Evolutionary conservation across 2,888 invertebrate species (phyloP).

Genomic region (Theretra japonica): DNA sequence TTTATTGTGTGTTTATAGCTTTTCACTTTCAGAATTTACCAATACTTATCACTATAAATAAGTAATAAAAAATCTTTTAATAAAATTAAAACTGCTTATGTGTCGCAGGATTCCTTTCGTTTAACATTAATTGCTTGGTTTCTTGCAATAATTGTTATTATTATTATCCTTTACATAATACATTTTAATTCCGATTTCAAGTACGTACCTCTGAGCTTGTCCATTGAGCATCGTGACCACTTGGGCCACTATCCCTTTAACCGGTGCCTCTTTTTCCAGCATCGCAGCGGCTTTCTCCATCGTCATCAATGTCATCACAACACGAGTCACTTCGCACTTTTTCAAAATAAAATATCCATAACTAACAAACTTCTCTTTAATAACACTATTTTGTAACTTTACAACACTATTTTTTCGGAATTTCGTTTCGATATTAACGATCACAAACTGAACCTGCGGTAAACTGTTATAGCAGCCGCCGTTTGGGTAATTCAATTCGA

Average conservation of each 20-base stretch:
- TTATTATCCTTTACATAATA: background rate
- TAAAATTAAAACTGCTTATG: too few relatives aligned
- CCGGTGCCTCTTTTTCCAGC: conserved; percentile 77
- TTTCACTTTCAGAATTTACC: background rate
- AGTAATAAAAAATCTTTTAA: too few relatives aligned
- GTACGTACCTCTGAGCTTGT: conserved; percentile 78
- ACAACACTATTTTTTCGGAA: background rate
- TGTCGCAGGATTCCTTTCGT: too few relatives aligned
- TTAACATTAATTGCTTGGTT: background rate
- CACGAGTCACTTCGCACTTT: conserved; percentile 42
- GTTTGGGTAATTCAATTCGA: conserved; percentile 21
- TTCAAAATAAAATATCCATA: conserved; percentile 8
- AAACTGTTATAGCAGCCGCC: background rate
- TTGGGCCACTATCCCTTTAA: conserved; percentile 81
- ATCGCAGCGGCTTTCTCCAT: conserved; percentile 71
- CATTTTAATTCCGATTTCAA: background rate
- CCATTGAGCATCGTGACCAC: conserved; percentile 82
- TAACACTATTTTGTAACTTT: background rate
- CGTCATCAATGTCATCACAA: conserved; percentile 60
- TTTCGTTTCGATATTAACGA: background rate
- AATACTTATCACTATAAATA: too few relatives aligned
- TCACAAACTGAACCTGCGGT: background rate
- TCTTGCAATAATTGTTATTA: too few relatives aligned
- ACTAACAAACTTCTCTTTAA: background rate
- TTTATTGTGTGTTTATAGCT: background rate